Evolutionary conservation across 2,888 invertebrate genomes (phyloP), one percentile per base, ranked within the genome.

Genomic region (Drosophila mettleri): DNA sequence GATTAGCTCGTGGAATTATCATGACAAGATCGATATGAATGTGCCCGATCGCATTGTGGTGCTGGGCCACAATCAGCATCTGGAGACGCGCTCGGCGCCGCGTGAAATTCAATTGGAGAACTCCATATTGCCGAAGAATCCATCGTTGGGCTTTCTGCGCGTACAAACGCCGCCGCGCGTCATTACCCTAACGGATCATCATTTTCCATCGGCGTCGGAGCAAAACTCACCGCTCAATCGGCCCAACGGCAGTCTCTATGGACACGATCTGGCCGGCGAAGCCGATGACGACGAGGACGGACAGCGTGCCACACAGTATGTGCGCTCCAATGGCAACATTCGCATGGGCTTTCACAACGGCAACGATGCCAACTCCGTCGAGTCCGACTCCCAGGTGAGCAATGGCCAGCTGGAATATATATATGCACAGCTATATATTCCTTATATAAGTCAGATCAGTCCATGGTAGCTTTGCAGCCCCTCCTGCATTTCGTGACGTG

Each of bases 21-120:
- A 94, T 85, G 96, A 97, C 82, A 96, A 96, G 92, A 95, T 96
- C 91, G 95, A 96, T 83, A 98, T 98, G 98, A 96, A 96, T 90
- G 98, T 98, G 36, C 98, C 98, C 3, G 98, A 98, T 89, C 94
- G 98, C 90, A 98, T 98, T 91, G 94, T 98, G 78, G 96, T 98
- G 48, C 94, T 96, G 84, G 98, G 98, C 90, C 95, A 95, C 92
- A 94, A 95, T 87, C 94, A 95, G 90, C 94, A 95, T 91, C 59
- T 92, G 59, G 92, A 92, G 64, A 96, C 96, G 24, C 95, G 95
- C 91, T 96, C 97, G 43, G 95, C 97, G n/a, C 97, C 97, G 2
- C 94, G 96, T 78, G 98, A 98, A 93, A 96, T 97, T 64, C 94
- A 95, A 75, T 93, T 97, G 89, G 98, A 98, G 90, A 97, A 97